Evolutionary conservation across 2,888 invertebrate species (phyloP).

Genomic region (Pseudanteris insignis): DNA sequence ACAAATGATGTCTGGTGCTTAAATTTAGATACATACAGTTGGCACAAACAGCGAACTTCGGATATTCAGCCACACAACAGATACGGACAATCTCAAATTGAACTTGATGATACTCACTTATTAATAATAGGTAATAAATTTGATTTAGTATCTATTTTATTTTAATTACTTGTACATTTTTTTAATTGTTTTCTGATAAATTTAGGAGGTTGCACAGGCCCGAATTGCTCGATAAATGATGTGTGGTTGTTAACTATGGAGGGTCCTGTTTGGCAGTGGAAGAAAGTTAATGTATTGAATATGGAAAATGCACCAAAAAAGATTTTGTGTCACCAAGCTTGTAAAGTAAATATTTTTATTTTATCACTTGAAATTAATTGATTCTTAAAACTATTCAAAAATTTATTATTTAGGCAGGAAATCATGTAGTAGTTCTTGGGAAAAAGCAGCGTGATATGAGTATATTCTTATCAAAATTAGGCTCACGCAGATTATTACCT

Average conservation of each 20-base stretch:
- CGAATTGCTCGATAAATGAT: conserved; percentile 86
- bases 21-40: conserved; percentile 78
- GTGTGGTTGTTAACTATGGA: conserved; percentile 89
- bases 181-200: too few relatives aligned
- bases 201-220: conserved; percentile 85
- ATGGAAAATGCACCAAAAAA: conserved; percentile 84
- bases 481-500: conserved; percentile 51
- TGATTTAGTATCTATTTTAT: too few relatives aligned
- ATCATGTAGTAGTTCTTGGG: conserved; percentile 78
- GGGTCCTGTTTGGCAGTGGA: conserved; percentile 77
- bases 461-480: conserved; percentile 53
- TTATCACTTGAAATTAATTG: background rate
- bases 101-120: conserved; percentile 79
- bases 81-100: conserved; percentile 93
- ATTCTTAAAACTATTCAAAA: background rate
- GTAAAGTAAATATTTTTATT: conserved; percentile 70
- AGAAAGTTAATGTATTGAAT: conserved; percentile 78
- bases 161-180: too few relatives aligned
- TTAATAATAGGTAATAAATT: conserved; percentile 75
- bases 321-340: conserved; percentile 94
- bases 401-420: conserved; percentile 68
- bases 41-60: conserved; percentile 80
- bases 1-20: conserved; percentile 92
- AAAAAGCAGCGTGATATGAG: conserved; percentile 58
- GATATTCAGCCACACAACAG: conserved; percentile 80